Evolutionary conservation across 1,140 invertebrate genomes (phyloP).

Genomic region (Euglossa dilemma): DNA sequence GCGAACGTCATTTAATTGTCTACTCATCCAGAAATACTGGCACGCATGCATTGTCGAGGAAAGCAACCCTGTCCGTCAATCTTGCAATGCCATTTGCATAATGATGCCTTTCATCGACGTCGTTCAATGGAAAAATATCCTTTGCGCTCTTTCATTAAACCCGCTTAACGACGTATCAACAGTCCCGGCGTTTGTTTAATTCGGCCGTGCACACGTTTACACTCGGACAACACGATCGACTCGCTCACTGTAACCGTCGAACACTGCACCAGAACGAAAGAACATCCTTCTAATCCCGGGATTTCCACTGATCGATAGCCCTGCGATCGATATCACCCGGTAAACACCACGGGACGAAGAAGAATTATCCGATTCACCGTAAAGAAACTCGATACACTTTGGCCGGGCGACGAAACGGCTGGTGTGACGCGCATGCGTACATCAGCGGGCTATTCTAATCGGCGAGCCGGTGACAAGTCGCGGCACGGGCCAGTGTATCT

Average conservation of each 20-base stretch:
- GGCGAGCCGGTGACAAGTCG: no score
- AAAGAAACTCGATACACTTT: no score
- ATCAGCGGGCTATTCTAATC: no score
- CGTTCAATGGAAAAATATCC: slow-evolving; percentile 10
- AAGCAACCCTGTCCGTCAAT: slow-evolving; percentile 20
- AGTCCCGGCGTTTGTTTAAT: neutral
- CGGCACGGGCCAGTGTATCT: no score
- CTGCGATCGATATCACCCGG: no score
- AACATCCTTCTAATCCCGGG: no score
- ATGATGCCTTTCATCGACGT: slow-evolving; percentile 34
- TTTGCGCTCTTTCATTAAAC: slow-evolving; percentile 5
- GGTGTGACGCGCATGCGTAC: no score
- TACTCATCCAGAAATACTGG: slow-evolving; percentile 19
- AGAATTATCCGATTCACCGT: no score
- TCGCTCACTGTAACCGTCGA: neutral
- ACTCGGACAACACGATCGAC: neutral
- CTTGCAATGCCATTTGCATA: slow-evolving; percentile 30
- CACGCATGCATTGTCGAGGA: slow-evolving; percentile 33
- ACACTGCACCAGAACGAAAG: neutral
- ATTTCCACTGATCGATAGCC: no score
- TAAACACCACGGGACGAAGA: no score
- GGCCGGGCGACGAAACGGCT: no score
- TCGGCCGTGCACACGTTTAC: neutral
- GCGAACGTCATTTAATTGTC: slow-evolving; percentile 41
- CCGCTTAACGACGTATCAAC: neutral